A percentile compares a stretch with the other conserved stretches of the same genome.
Evolutionary conservation across 2,113 vertebrate genomes (phyloP).

Genomic region (Cephalopholis sonnerati): DNA sequence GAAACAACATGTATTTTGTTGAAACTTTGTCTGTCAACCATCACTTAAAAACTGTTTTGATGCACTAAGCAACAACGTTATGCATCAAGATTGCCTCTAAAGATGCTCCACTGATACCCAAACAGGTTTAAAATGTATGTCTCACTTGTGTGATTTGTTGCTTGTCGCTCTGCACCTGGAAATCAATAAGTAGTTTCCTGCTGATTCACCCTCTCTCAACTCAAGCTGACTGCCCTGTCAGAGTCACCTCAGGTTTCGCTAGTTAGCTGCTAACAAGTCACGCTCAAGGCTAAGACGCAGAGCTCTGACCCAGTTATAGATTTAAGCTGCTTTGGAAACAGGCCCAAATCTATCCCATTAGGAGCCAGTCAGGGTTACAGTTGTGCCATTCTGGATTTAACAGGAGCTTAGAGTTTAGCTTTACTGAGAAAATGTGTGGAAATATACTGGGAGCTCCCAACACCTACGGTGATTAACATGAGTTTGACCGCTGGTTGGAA

Average conservation of each 20-base stretch:
- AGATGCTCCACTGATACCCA: not conserved
- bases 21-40: not conserved
- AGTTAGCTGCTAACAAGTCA: slow-evolving; percentile 5
- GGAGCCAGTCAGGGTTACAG: slow-evolving; percentile 46
- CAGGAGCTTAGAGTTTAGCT: slow-evolving; percentile 34
- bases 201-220: slow-evolving; percentile 18
- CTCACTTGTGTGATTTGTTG: not conserved
- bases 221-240: slow-evolving; percentile 13
- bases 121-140: not conserved
- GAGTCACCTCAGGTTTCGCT: slow-evolving; percentile 16
- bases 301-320: slow-evolving; percentile 66
- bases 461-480: not conserved
- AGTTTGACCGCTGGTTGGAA: slow-evolving; percentile 10
- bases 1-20: too few species aligned
- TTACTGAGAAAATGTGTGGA: slow-evolving; percentile 38
- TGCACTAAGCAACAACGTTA: too few species aligned
- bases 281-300: slow-evolving; percentile 11
- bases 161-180: not conserved
- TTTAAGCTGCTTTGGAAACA: slow-evolving; percentile 74
- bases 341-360: slow-evolving; percentile 44
- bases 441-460: slow-evolving; percentile 38
- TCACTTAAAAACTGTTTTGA: not conserved
- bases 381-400: slow-evolving; percentile 34
- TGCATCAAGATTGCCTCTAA: not conserved
- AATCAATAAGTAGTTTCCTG: not conserved